Evolutionary conservation across 1,140 invertebrate species (phyloP).

Genomic region (Pachypeltis micranthus): DNA sequence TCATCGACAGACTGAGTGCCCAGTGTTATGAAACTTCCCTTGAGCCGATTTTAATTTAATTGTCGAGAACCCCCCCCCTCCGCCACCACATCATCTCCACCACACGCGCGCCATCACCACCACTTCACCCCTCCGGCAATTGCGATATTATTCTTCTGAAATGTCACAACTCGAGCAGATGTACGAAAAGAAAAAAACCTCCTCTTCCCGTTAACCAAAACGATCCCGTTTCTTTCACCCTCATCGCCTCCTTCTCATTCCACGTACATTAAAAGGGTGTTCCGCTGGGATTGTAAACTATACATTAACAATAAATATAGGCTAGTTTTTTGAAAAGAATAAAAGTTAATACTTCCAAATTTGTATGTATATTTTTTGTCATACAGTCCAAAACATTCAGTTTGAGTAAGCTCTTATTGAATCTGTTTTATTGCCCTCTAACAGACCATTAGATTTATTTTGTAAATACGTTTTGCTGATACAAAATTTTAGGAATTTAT

Average conservation of each 20-base stretch:
- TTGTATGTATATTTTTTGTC: conserved; percentile 6
- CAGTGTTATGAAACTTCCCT: conserved; percentile 1
- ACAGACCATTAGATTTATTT: conserved; percentile 3
- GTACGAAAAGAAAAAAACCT: no score
- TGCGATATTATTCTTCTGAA: no score
- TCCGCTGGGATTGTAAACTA: conserved; percentile 6
- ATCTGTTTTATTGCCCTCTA: background rate
- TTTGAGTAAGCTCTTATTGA: background rate
- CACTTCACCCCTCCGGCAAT: background rate
- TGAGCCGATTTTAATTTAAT: background rate
- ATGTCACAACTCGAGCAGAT: no score
- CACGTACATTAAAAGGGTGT: no score
- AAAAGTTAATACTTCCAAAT: conserved; percentile 3
- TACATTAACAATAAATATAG: conserved; percentile 5
- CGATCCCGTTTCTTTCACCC: background rate
- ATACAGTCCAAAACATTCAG: conserved; percentile 1
- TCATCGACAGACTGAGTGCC: conserved; percentile 14
- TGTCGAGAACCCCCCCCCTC: no score
- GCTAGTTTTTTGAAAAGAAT: conserved; percentile 3
- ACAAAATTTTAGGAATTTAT: conserved; percentile 13
- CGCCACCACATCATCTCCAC: background rate
- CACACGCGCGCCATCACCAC: background rate
- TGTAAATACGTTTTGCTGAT: conserved; percentile 8
- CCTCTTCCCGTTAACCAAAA: no score
- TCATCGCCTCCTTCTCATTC: background rate